A percentile compares a stretch with the other conserved stretches of the same genome.
phyloP scores from a whole-genome alignment of 2,113 vertebrate species.

The Isichthys henryi region DNA sequence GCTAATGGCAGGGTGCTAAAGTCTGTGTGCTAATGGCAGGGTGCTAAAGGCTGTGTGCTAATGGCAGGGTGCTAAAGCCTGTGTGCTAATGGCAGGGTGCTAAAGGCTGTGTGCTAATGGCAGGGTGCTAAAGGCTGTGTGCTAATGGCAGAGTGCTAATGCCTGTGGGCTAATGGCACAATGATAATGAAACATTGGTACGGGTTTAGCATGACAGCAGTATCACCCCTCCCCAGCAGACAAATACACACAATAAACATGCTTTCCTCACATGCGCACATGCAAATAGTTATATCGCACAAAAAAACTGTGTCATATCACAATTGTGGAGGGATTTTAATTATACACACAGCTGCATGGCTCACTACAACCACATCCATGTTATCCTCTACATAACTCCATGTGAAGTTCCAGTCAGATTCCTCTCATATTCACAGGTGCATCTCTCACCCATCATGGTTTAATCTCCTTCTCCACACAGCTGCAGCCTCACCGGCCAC shows the following conservation, averaged over 20 bases:
- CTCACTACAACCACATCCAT: not conserved
- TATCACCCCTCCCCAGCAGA: not conserved
- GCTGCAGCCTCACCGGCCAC: not conserved
- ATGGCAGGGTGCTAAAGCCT: not conserved
- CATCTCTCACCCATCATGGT: not conserved
- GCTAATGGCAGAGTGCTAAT: not conserved
- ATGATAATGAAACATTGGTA: not conserved
- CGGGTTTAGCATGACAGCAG: not conserved
- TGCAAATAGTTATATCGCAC: not conserved
- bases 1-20: too few species aligned
- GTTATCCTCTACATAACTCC: not conserved
- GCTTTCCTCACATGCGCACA: not conserved
- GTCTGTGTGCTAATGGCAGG: not conserved
- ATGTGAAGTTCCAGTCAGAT: not conserved
- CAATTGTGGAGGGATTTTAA: not conserved
- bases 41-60: not conserved
- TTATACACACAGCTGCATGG: not conserved
- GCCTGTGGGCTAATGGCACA: not conserved
- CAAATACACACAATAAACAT: not conserved
- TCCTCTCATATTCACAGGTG: not conserved
- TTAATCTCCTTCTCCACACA: conserved; percentile 13
- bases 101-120: not conserved
- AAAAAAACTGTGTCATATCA: not conserved
- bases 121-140: not conserved
- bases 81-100: not conserved